These are phyloP conservation scores for Pachyseris speciosa DNA, from an alignment of 64 coral and sea anemone genomes.

Conservation along the genomic window DNA sequence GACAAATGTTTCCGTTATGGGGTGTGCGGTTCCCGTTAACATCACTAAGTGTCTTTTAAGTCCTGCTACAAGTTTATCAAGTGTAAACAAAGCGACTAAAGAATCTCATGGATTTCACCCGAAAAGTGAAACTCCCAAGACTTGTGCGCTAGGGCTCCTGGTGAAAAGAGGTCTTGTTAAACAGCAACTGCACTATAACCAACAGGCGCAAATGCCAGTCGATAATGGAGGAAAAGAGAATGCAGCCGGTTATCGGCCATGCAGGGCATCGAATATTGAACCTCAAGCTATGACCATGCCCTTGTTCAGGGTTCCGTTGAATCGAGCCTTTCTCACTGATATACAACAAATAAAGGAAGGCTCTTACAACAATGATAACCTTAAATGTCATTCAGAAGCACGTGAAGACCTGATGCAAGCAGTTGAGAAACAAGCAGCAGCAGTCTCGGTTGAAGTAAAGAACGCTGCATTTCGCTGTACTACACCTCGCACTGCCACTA, in stretches of 20 bases:
- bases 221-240: background rate
- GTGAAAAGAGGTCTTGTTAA: background rate
- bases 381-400: background rate
- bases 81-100: background rate
- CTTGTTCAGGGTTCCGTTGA: background rate
- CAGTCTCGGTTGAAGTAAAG: background rate
- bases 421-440: background rate
- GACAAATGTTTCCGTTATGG: background rate
- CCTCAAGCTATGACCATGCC: background rate
- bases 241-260: background rate
- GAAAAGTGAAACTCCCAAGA: background rate
- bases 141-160: background rate
- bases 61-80: constrained; percentile 17
- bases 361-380: background rate
- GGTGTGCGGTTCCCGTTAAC: no score
- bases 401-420: background rate
- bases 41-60: background rate
- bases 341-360: background rate
- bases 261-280: constrained; percentile 28
- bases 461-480: background rate
- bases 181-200: background rate
- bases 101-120: background rate
- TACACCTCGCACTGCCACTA: background rate
- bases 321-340: background rate
- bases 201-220: background rate